Evolutionary conservation across 2,797 vertebrate genomes (phyloP).

Genomic region (Coranthus polyacanthus): DNA sequence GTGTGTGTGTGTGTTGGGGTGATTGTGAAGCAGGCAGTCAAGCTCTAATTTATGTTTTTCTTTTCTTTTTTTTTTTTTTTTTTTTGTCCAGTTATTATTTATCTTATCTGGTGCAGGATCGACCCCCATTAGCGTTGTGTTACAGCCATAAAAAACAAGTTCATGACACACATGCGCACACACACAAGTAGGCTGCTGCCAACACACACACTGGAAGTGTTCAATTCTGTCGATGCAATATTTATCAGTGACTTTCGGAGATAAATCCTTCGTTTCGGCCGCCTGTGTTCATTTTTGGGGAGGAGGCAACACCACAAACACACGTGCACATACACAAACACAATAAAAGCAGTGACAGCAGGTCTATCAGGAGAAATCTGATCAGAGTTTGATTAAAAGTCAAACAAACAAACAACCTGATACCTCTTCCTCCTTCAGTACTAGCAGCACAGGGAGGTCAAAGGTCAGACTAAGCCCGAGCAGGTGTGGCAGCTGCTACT

Average conservation of each 20-base stretch:
- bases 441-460: conserved; percentile 19
- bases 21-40: conserved; percentile 15
- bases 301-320: conserved; percentile 28
- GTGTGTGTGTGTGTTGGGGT: conserved; percentile 3
- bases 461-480: conserved; percentile 21
- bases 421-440: fast-evolving
- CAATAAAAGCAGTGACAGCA: not conserved
- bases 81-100: conserved; percentile 47
- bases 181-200: not conserved
- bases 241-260: conserved; percentile 81
- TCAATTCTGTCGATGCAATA: conserved; percentile 85
- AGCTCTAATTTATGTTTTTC: conserved; percentile 47
- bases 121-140: conserved; percentile 42
- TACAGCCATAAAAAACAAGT: conserved; percentile 48
- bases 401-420: not conserved
- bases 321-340: conserved; percentile 15
- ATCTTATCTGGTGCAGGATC: conserved; percentile 48
- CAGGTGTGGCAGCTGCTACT: no score
- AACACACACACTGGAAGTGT: no score
- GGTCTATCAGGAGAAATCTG: not conserved
- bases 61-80: conserved; percentile 2
- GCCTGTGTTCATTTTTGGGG: conserved; percentile 30
- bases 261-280: conserved; percentile 48
- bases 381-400: conserved; percentile 10
- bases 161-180: no score